Base-by-base conservation (phyloP, 2,113 vertebrate species). In the Coregonus clupeaformis region DNA sequence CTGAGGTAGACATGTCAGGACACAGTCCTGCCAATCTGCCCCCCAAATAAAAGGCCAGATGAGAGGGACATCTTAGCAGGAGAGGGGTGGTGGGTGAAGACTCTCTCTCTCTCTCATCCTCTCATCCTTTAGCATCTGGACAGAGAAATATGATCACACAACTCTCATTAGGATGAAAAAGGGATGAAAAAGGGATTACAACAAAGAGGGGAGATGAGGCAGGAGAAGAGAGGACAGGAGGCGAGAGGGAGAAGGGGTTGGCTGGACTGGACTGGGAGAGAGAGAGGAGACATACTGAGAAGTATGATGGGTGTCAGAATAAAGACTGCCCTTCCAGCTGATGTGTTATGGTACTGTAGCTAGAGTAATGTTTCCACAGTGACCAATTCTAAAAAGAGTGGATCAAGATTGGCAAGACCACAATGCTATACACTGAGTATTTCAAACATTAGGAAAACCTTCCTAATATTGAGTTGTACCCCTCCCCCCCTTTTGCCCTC, bases 1-100 rank as follows among this genome's bases (percentile, higher is more conserved):
- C 47, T 22, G 69, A 66, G 52, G 55, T 72, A 77, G 73, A 80
- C 75, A 52, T 78, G 85, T 78, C 75, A 79, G 71, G 82, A 85
- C 79, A 80, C 70, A 1, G 75, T 73, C 45, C n/a, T 64, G 47
- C 63, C 14, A 59, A 77, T 45, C 55, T 47, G 9, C 9, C 36
- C 36, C 9, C 36, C 7, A 55, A 36, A 42, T 32, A 69, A 74
- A 32, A 30, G 49, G 47, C 49, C 45, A 14, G 27, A 62, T 49
- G 68, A 27, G 69, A 22, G n/a, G 13, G 29, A 5, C 42, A 18
- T 27, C 25, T 29, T 13, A 80, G 25, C 32, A 69, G 65, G 71
- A 69, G 47, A 59, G 36, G 36, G 36, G 14, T 18, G 49, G 14
- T 5, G 49, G 49, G 49, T 52, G 36, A 42, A 42, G 36, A 52